Evolutionary conservation across 1,140 invertebrate species (phyloP).

Genomic region (Frieseomelitta varia): DNA sequence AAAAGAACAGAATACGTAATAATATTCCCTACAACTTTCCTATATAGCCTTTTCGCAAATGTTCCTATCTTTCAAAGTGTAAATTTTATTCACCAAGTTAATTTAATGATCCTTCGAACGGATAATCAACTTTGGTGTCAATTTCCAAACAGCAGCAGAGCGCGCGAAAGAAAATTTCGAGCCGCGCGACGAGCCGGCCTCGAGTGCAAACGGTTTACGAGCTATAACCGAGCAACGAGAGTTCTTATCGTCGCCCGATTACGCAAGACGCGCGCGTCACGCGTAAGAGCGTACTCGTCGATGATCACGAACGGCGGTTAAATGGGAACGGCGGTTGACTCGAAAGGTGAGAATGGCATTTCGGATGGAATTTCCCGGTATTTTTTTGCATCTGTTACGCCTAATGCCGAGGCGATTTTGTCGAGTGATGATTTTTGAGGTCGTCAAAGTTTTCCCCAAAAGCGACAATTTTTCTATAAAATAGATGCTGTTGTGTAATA

Average conservation of each 20-base stretch:
- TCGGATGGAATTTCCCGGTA: neutral
- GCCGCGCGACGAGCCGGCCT: neutral
- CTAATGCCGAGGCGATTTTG: neutral
- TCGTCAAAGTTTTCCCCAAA: neutral
- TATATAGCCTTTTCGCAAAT: no score
- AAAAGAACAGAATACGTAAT: no score
- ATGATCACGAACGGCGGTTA: neutral
- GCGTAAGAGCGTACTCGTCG: neutral
- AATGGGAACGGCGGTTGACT: neutral
- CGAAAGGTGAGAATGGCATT: neutral
- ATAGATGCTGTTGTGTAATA: no score
- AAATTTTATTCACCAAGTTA: no score
- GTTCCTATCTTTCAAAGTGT: no score
- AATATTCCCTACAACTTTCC: no score
- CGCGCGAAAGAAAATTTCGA: no score
- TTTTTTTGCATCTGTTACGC: neutral
- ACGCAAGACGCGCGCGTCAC: constrained; percentile 5
- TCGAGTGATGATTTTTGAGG: neutral
- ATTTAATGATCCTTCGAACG: no score
- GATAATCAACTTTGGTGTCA: no score
- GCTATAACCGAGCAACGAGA: constrained; percentile 9
- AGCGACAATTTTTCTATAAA: neutral
- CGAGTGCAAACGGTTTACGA: neutral
- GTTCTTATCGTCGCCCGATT: constrained; percentile 37
- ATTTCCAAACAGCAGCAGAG: no score